These are phyloP conservation scores for Fopius arisanus DNA, from an alignment of 1,140 invertebrate genomes.

Conservation along the genomic window DNA sequence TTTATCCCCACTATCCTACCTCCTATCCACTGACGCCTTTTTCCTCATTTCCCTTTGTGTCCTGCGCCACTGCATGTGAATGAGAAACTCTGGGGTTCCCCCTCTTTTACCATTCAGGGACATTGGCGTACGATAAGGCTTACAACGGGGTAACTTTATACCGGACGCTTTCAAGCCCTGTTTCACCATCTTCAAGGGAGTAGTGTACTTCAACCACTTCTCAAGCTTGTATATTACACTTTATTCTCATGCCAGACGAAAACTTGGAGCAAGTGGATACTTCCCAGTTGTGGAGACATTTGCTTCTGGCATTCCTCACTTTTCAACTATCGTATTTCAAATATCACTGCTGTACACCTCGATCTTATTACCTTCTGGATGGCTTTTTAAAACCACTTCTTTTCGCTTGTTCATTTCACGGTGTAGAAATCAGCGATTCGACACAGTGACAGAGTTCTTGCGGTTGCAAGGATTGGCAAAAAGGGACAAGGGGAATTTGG, in stretches of 20 bases:
- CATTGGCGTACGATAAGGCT: not conserved
- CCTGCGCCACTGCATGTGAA: constrained; percentile 23
- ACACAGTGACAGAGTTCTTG: constrained; percentile 14
- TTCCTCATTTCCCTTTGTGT: constrained; percentile 7
- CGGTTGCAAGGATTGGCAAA: not conserved
- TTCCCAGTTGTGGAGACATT: not conserved
- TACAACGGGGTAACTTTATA: constrained; percentile 35
- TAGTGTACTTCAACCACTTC: not conserved
- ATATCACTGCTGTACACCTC: not conserved
- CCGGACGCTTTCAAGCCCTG: constrained; percentile 43
- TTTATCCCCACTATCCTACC: not conserved
- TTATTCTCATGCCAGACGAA: not conserved
- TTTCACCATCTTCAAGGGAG: constrained; percentile 30
- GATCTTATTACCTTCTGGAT: constrained; percentile 4
- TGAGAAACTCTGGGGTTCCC: constrained; percentile 35
- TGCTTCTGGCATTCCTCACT: not conserved
- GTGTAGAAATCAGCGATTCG: constrained; percentile 11
- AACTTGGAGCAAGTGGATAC: not conserved
- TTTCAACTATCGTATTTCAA: constrained; percentile 19
- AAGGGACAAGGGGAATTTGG: not conserved
- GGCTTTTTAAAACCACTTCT: not conserved
- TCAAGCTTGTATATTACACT: not conserved
- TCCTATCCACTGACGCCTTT: not conserved
- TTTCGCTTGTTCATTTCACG: not conserved
- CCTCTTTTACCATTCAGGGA: constrained; percentile 20